Percentiles rank a stretch among this genome's conserved stretches.
Conservation (phyloP, 2,797 vertebrate species). For the Sarcoramphus papa region DNA sequence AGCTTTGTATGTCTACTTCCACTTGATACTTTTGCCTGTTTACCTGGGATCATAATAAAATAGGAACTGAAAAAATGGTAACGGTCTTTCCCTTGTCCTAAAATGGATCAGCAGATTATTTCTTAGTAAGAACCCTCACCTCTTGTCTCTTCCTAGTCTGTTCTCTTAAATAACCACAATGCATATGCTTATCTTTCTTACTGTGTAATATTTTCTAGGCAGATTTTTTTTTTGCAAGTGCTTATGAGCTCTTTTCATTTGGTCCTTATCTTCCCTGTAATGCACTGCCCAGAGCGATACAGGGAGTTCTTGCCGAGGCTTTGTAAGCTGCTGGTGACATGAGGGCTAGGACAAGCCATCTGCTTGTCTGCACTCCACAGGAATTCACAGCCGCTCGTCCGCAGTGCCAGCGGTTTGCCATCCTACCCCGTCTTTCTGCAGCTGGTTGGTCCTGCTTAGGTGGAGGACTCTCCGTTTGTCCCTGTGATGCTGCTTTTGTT, state of each 20-base stretch:
- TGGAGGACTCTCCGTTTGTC: neutral
- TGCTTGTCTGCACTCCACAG: neutral
- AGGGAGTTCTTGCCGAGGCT: neutral
- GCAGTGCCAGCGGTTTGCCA: neutral
- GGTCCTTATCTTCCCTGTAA: neutral
- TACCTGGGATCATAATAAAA: neutral
- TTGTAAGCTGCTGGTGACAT: neutral
- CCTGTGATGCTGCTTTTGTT: neutral
- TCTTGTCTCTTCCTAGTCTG: neutral
- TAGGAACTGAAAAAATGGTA: neutral
- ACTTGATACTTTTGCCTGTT: neutral
- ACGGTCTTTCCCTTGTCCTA: neutral
- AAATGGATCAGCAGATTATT: neutral
- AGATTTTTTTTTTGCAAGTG: neutral
- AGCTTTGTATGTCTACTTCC: neutral
- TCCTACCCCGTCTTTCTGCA: neutral
- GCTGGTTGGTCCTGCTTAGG: neutral
- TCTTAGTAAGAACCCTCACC: neutral
- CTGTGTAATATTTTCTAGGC: neutral
- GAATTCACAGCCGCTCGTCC: neutral
- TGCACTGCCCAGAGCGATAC: rapidly evolving
- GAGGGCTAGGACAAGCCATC: neutral
- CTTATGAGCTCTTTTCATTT: neutral
- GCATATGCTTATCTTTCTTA: neutral
- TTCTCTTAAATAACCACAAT: neutral